Conservation (phyloP, 2,113 vertebrate species). For the Danionella cerebrum region DNA sequence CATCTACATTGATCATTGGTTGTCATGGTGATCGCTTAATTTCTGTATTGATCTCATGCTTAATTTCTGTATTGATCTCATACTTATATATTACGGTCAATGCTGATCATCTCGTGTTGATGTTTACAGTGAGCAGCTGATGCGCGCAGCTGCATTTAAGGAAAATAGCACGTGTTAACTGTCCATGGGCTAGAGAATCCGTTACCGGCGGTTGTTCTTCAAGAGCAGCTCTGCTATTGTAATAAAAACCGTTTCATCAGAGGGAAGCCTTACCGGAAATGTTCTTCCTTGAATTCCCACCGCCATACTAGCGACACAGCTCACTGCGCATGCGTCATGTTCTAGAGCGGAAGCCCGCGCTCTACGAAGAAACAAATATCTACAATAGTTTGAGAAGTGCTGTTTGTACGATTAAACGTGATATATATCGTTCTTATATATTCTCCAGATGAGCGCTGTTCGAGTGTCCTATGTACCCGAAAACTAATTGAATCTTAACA, state of each 20-base stretch:
- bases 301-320: conserved; percentile 18
- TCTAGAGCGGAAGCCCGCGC: background rate
- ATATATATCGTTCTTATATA: too few species aligned
- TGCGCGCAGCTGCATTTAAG: background rate
- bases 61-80: too few species aligned
- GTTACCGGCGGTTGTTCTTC: background rate
- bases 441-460: too few species aligned
- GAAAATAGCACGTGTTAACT: background rate
- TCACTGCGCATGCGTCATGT: conserved; percentile 5
- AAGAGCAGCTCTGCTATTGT: background rate
- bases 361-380: too few species aligned
- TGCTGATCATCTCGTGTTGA: background rate
- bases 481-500: too few species aligned
- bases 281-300: background rate
- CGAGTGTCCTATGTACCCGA: too few species aligned
- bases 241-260: background rate
- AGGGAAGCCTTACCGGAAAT: background rate
- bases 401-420: too few species aligned
- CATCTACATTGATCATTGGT: too few species aligned
- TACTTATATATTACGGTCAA: too few species aligned
- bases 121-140: background rate
- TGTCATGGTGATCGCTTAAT: too few species aligned
- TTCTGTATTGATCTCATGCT: too few species aligned
- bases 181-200: background rate
- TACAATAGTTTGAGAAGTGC: too few species aligned